A percentile compares a stretch with the other conserved stretches of the same genome.
Evolutionary conservation across 2,888 invertebrate genomes (phyloP).

Genomic region (Sepioteuthis lessoniana): DNA sequence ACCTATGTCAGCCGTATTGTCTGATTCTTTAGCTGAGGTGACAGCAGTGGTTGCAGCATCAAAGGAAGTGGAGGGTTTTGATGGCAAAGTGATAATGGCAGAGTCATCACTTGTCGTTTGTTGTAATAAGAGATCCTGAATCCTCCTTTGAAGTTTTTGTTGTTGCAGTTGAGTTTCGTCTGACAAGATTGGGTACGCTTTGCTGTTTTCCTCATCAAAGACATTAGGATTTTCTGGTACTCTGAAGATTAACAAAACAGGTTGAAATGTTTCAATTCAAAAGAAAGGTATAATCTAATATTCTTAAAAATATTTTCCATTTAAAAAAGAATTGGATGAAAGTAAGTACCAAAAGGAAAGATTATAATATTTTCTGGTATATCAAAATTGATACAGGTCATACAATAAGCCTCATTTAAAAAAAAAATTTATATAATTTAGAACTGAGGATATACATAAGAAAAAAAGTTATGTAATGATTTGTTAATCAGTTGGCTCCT

Average conservation of each 20-base stretch:
- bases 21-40: not conserved
- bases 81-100: not conserved
- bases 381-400: too few relatives aligned
- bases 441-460: too few relatives aligned
- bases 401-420: too few relatives aligned
- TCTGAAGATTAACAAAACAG: conserved; percentile 51
- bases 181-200: conserved; percentile 49
- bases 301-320: too few relatives aligned
- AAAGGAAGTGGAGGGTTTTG: not conserved
- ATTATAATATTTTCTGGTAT: too few relatives aligned
- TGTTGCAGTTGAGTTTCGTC: conserved; percentile 52
- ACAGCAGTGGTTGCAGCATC: conserved; percentile 10
- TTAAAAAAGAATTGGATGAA: too few relatives aligned
- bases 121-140: conserved; percentile 57
- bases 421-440: too few relatives aligned
- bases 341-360: too few relatives aligned
- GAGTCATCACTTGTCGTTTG: conserved; percentile 36
- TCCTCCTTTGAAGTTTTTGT: conserved; percentile 56
- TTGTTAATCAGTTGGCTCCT: too few relatives aligned
- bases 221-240: conserved; percentile 58
- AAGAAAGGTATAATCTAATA: not conserved
- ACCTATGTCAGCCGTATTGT: not conserved
- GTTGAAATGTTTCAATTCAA: not conserved
- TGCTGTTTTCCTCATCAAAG: conserved; percentile 53
- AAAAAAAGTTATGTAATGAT: too few relatives aligned